These are phyloP conservation scores for Sialia sialis DNA, from an alignment of 2,113 vertebrate species.

Conservation along the genomic window DNA sequence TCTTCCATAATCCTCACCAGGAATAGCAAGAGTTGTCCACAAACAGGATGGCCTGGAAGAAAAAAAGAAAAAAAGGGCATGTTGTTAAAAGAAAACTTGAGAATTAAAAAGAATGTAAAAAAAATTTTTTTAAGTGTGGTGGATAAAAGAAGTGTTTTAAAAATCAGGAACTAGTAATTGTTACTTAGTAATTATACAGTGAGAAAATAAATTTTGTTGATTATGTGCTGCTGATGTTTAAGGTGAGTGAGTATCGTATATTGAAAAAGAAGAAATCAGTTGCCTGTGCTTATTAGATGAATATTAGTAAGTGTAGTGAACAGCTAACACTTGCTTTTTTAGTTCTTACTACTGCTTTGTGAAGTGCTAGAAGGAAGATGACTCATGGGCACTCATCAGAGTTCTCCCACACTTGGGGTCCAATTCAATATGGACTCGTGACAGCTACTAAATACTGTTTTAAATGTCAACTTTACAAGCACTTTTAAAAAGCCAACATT, in stretches of 20 bases:
- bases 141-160: background rate
- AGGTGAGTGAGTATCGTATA: background rate
- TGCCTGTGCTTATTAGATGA: background rate
- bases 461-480: background rate
- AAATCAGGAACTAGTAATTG: background rate
- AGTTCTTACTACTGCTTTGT: background rate
- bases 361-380: background rate
- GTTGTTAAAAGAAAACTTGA: background rate
- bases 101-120: background rate
- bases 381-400: background rate
- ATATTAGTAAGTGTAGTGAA: background rate
- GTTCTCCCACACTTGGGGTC: rapidly evolving
- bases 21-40: background rate
- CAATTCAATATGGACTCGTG: background rate
- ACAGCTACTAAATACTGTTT: background rate
- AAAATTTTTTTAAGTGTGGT: rapidly evolving
- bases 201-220: background rate
- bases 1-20: background rate
- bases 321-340: background rate
- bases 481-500: background rate
- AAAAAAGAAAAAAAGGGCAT: background rate
- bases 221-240: background rate
- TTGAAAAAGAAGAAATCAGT: background rate
- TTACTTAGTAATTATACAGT: background rate
- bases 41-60: background rate